Conservation (phyloP, 2,888 invertebrate species). For the Habrosyne pyritoides region DNA sequence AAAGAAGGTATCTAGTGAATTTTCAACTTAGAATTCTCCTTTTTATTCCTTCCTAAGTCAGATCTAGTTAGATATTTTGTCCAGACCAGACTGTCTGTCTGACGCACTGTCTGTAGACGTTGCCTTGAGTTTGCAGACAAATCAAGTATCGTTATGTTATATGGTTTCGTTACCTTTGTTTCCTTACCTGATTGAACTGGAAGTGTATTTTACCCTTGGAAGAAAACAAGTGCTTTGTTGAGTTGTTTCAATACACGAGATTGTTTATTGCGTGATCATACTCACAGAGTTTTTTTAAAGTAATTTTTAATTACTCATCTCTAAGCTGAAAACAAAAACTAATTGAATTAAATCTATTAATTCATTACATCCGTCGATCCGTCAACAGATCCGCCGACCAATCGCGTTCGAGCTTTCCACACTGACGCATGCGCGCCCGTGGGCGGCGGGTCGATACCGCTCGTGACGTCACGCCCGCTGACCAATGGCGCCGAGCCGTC, state of each 20-base stretch:
- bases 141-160: slow-evolving; percentile 22
- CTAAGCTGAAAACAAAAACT: not conserved
- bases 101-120: slow-evolving; percentile 34
- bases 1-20: too few relatives aligned
- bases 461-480: slow-evolving; percentile 70
- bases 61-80: too few relatives aligned
- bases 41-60: too few relatives aligned
- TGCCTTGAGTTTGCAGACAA: slow-evolving; percentile 34
- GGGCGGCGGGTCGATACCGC: slow-evolving; percentile 74
- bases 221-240: too few relatives aligned
- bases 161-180: too few relatives aligned
- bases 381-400: slow-evolving; percentile 50
- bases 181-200: not conserved
- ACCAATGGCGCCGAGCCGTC: slow-evolving; percentile 74
- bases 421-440: slow-evolving; percentile 73
- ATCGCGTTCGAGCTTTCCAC: slow-evolving; percentile 46
- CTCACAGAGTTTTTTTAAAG: too few relatives aligned
- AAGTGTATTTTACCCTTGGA: too few relatives aligned
- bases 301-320: too few relatives aligned
- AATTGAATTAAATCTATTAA: slow-evolving; percentile 23
- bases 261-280: too few relatives aligned
- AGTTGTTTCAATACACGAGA: too few relatives aligned
- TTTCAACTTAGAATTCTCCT: too few relatives aligned
- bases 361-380: slow-evolving; percentile 52
- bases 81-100: slow-evolving; percentile 29